Evolutionary conservation across 2,113 vertebrate genomes (phyloP).

Genomic region (Albula glossodonta): DNA sequence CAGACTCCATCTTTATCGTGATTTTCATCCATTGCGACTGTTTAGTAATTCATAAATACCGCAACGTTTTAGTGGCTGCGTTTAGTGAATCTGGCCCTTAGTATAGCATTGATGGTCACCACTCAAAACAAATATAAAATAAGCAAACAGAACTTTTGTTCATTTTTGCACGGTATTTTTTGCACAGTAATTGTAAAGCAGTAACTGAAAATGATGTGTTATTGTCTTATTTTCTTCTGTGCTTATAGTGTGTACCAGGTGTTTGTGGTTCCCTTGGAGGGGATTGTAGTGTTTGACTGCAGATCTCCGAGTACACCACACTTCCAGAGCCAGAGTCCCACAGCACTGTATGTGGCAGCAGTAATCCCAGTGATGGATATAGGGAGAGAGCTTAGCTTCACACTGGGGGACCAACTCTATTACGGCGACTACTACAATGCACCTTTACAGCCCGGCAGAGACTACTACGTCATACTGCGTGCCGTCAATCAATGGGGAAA

Average conservation of each 20-base stretch:
- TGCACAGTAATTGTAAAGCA: background rate
- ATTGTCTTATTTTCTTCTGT: constrained; percentile 42
- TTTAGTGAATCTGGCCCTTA: no score
- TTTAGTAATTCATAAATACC: no score
- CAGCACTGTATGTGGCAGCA: constrained; percentile 76
- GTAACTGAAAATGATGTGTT: background rate
- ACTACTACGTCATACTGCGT: constrained; percentile 84
- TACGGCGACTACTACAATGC: constrained; percentile 85
- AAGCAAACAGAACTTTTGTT: no score
- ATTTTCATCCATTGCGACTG: no score
- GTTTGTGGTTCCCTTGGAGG: constrained; percentile 78
- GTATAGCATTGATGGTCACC: no score
- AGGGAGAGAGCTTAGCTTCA: constrained; percentile 68
- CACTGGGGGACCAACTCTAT: constrained; percentile 81
- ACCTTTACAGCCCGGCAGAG: constrained; percentile 78
- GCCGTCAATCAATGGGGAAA: constrained; percentile 83
- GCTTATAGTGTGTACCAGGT: constrained; percentile 87
- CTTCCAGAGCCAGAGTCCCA: constrained; percentile 61
- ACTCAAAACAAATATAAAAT: no score
- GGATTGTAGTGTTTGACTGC: constrained; percentile 77
- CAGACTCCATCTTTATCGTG: no score
- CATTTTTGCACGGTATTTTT: background rate
- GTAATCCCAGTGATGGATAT: constrained; percentile 72
- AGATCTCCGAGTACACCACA: constrained; percentile 60
- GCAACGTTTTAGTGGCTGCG: no score